These are phyloP conservation scores for Styela clava DNA, from an alignment of 23 tunicate species.

Conservation along the genomic window DNA sequence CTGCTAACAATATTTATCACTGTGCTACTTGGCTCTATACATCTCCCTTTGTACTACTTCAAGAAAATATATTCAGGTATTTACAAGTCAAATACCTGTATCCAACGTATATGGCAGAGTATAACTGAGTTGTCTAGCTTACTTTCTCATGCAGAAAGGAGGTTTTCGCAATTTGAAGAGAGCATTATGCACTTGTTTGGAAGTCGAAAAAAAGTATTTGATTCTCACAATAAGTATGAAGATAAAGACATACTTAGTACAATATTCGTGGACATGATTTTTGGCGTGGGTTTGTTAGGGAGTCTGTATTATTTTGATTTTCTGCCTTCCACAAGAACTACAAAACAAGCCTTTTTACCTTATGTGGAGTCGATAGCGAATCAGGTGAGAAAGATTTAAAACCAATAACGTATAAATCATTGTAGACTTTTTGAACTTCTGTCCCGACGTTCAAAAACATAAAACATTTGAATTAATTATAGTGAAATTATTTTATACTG, in stretches of 20 bases:
- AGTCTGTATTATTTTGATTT: not conserved
- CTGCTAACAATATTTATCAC: not conserved
- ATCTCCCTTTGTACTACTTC: not conserved
- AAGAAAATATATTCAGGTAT: not conserved
- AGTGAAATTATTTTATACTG: no score
- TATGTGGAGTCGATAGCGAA: conserved; percentile 11
- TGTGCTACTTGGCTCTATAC: not conserved
- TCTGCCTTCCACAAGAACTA: not conserved
- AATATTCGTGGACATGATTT: conserved; percentile 5
- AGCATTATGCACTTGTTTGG: not conserved
- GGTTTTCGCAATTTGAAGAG: not conserved
- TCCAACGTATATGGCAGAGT: not conserved
- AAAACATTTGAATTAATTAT: no score
- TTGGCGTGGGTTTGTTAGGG: conserved; percentile 1
- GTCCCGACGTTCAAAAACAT: no score
- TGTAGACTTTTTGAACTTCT: no score
- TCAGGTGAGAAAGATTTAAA: conserved; percentile 27
- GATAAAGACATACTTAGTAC: not conserved
- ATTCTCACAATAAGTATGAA: not conserved
- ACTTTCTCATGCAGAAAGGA: conserved; percentile 3
- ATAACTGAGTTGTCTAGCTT: conserved; percentile 9
- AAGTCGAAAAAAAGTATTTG: not conserved
- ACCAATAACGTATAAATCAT: no score
- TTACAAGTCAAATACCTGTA: not conserved
- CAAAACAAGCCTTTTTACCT: conserved; percentile 2